Percentiles rank a stretch among this genome's conserved stretches.
phyloP scores from a whole-genome alignment of 2,888 invertebrate species.

The Aethes cnicana region DNA sequence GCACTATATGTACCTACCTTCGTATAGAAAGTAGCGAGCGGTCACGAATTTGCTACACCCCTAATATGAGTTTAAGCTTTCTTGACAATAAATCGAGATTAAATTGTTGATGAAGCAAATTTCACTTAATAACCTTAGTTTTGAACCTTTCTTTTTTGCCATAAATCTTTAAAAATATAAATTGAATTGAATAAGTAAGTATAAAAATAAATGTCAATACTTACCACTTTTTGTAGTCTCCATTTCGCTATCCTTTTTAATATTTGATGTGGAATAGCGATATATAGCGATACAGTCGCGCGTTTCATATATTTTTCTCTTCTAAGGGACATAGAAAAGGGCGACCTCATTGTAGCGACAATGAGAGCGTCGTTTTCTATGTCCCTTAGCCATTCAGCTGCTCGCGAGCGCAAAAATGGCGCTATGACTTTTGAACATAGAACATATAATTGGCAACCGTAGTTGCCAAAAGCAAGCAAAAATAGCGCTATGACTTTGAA shows the following conservation, averaged over 20 bases:
- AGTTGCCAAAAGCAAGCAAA: too few relatives aligned
- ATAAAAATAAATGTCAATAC: neutral
- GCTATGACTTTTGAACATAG: too few relatives aligned
- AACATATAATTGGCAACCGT: too few relatives aligned
- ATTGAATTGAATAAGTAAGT: neutral
- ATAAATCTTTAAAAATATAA: neutral
- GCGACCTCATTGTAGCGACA: too few relatives aligned
- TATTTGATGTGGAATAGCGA: too few relatives aligned
- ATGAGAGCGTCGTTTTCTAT: too few relatives aligned
- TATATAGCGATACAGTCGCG: too few relatives aligned
- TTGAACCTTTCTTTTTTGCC: neutral
- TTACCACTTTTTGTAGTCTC: neutral
- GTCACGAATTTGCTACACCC: slow-evolving; percentile 45
- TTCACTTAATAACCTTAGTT: neutral
- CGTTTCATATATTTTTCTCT: too few relatives aligned
- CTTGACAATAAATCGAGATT: slow-evolving; percentile 33
- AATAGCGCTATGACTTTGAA: too few relatives aligned
- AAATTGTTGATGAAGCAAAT: neutral
- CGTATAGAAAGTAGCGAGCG: slow-evolving; percentile 38
- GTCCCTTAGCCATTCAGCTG: too few relatives aligned
- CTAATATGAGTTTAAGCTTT: slow-evolving; percentile 53
- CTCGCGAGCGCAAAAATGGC: too few relatives aligned
- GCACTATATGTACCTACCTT: slow-evolving; percentile 38
- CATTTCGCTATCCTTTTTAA: neutral
- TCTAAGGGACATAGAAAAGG: too few relatives aligned